phyloP scores from a whole-genome alignment of 2,888 invertebrate species.

The Drosophila yooni region DNA sequence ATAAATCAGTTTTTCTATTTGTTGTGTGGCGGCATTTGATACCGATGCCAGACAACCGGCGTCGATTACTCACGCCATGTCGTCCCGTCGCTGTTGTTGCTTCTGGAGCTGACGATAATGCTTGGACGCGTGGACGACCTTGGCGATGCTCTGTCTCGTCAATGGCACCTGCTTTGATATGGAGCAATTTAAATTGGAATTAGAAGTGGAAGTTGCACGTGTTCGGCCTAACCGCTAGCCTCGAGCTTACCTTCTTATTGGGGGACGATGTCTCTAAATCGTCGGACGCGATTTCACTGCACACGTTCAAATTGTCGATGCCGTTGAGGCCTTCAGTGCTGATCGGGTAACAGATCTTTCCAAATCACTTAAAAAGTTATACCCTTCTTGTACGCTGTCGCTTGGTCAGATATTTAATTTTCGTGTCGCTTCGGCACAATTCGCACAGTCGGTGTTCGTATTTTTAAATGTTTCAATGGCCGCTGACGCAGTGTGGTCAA shows the following conservation, averaged over 20 bases:
- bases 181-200: background rate
- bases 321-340: background rate
- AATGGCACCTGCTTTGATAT: conserved; percentile 2
- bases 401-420: conserved; percentile 50
- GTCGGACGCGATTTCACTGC: conserved; percentile 3
- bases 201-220: background rate
- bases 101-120: background rate
- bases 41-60: background rate
- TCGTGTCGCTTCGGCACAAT: conserved; percentile 2
- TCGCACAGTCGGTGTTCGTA: background rate
- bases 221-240: background rate
- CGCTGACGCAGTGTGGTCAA: conserved; percentile 12
- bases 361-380: conserved; percentile 17
- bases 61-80: conserved; percentile 35
- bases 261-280: conserved; percentile 1
- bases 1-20: conserved; percentile 29
- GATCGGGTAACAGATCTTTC: conserved; percentile 12
- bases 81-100: background rate
- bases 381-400: conserved; percentile 46
- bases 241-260: conserved; percentile 20
- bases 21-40: conserved; percentile 28
- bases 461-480: conserved; percentile 13
- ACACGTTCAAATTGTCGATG: conserved; percentile 3
- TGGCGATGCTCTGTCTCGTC: conserved; percentile 17
- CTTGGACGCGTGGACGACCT: conserved; percentile 14